phyloP scores from a whole-genome alignment of 2,113 vertebrate species.

The Psittacula cyanocephala region DNA sequence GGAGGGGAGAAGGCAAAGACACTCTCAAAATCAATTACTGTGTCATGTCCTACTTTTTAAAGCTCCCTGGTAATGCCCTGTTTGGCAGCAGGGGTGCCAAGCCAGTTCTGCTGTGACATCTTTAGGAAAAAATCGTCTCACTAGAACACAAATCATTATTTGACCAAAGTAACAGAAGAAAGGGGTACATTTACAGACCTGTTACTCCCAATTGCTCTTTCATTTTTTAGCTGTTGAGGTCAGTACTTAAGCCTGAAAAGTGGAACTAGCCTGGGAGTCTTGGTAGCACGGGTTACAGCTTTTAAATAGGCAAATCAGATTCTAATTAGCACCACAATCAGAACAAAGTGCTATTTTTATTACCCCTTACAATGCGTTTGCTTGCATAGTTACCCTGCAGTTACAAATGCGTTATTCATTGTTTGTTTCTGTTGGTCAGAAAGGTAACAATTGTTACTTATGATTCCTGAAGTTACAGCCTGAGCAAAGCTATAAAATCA shows the following conservation, averaged over 20 bases:
- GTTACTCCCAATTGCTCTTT: neutral
- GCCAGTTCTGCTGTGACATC: neutral
- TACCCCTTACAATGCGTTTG: constrained; percentile 60
- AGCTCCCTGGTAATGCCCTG: neutral
- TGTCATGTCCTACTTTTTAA: neutral
- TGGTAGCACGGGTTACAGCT: constrained; percentile 73
- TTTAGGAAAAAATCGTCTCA: neutral
- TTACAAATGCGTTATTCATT: constrained; percentile 56
- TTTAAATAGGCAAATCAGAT: constrained; percentile 81
- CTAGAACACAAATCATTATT: constrained; percentile 70
- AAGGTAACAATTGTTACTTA: constrained; percentile 32
- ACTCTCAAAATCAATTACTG: neutral
- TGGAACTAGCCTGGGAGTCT: constrained; percentile 62
- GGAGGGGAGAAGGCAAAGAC: neutral
- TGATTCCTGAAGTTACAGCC: neutral
- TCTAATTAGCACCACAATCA: constrained; percentile 80
- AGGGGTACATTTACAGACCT: neutral
- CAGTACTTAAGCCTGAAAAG: constrained; percentile 64
- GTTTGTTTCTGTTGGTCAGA: constrained; percentile 50
- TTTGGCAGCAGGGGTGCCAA: neutral
- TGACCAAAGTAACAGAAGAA: constrained; percentile 58
- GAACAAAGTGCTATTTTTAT: constrained; percentile 72
- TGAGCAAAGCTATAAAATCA: neutral
- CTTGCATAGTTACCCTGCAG: constrained; percentile 68
- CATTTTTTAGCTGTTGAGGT: constrained; percentile 73